phyloP scores from a whole-genome alignment of 2,797 vertebrate species.

The Danio aesculapii region DNA sequence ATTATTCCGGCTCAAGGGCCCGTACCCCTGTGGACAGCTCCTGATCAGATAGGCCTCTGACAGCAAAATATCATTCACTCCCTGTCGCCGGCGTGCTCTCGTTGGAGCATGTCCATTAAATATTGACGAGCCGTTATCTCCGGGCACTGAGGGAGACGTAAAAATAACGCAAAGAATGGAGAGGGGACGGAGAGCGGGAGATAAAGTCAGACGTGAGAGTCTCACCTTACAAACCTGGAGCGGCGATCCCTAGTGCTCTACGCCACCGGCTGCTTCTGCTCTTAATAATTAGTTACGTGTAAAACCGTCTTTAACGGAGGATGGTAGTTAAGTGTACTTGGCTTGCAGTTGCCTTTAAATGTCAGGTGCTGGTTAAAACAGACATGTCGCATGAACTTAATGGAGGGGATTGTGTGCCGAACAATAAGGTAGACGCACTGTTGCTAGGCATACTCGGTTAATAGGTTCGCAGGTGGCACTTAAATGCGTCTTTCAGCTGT shows the following conservation, averaged over 20 bases:
- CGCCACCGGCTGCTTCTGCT: not conserved
- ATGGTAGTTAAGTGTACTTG: conserved; percentile 19
- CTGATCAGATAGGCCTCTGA: conserved; percentile 57
- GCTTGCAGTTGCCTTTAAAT: conserved; percentile 29
- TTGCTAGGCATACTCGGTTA: conserved; percentile 45
- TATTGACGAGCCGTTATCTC: conserved; percentile 70
- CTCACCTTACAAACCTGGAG: conserved; percentile 59
- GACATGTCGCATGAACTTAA: conserved; percentile 24
- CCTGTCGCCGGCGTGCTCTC: conserved; percentile 59
- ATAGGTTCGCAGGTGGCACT: conserved; percentile 57
- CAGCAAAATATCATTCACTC: conserved; percentile 68
- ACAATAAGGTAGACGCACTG: conserved; percentile 45
- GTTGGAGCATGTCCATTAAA: conserved; percentile 71
- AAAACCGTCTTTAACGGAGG: conserved; percentile 15
- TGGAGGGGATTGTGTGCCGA: conserved; percentile 15
- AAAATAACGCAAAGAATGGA: conserved; percentile 60
- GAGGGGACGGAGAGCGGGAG: conserved; percentile 40
- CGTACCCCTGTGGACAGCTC: conserved; percentile 56
- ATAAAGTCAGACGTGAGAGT: conserved; percentile 56
- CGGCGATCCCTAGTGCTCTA: conserved; percentile 19
- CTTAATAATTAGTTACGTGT: conserved; percentile 2
- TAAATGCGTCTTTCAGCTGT: conserved; percentile 33
- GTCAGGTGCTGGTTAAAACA: conserved; percentile 42
- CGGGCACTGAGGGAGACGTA: conserved; percentile 58
- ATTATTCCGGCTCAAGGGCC: conserved; percentile 66